Evolutionary conservation across 23 tunicate species (phyloP).

Genomic region (Ascidia mentula): DNA sequence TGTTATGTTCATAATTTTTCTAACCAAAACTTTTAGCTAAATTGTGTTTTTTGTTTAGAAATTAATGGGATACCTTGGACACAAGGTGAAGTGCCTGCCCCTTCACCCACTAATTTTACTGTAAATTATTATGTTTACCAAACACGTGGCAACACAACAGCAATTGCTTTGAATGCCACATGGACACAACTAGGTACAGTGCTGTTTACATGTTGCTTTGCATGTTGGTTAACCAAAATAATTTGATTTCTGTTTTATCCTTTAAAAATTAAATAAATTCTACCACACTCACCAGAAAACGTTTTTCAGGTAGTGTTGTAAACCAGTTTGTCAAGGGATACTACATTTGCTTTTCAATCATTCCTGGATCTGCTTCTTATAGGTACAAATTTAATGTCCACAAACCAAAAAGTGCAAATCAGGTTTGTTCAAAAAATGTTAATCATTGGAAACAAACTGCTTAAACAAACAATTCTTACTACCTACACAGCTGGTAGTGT

Average conservation of each 20-base stretch:
- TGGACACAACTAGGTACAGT: not conserved
- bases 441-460: not conserved
- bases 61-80: not conserved
- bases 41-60: no score
- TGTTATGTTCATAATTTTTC: no score
- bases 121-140: no score
- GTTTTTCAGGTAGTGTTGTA: not conserved
- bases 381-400: not conserved
- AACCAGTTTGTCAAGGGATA: not conserved
- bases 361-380: not conserved
- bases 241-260: not conserved
- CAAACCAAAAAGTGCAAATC: no score
- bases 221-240: not conserved
- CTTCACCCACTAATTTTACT: not conserved
- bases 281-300: no score
- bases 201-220: not conserved
- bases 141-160: not conserved
- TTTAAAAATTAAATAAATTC: no score
- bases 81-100: not conserved
- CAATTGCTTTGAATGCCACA: not conserved
- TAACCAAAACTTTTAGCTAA: no score
- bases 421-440: not conserved
- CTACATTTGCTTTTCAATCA: not conserved
- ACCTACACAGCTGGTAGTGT: not conserved
- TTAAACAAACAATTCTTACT: not conserved